Base-by-base conservation (phyloP, 2,797 vertebrate species). In the Hipposideros larvatus region DNA sequence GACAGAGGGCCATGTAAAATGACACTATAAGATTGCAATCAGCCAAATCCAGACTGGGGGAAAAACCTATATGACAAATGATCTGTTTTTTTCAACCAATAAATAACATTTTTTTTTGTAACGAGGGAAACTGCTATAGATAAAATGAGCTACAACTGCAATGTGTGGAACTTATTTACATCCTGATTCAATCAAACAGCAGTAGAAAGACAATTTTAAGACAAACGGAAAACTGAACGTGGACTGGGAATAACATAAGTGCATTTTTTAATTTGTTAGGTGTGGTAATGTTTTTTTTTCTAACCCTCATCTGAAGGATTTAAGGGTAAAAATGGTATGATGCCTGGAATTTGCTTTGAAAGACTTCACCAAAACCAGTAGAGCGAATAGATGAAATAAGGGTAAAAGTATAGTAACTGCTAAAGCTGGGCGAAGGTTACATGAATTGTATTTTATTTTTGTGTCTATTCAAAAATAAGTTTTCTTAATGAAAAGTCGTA, bases 361-460 rank as follows among this genome's bases (percentile, higher is more conserved):
- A 89, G 26, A 51, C 24, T 51, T 66, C 15, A 16, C 26, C 18
- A 41, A 43, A 48, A 94, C 57, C 28, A 41, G 41, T 43, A 7
- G 53, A 87, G 51, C 51, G 22, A 65, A 51, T 15, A 91, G 57
- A 78, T 61, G 31, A 78, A 41, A 73, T 55, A 83, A 87, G 37
- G 37, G 15, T 16, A 83, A 80, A 84, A 77, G 80, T 68, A 80
- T 18, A 8, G 41, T 31, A 34, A 86, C 48, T n/a, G 31, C 59
- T 61, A 95, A 91, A 73, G 15, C 68, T 77, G 26, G 15, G 9
- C 21, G 15, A 59, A 74, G 73, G 43, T 53, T 80, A 37, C 10
- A 46, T 57, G n/a, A n/a, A 57, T 92, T 96, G 78, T 51, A 66
- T 78, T 83, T n/a, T 37, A 65, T 37, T 55, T 95, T 84, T 75